Evolutionary conservation across 2,113 vertebrate species (phyloP).

Genomic region (Riparia riparia): DNA sequence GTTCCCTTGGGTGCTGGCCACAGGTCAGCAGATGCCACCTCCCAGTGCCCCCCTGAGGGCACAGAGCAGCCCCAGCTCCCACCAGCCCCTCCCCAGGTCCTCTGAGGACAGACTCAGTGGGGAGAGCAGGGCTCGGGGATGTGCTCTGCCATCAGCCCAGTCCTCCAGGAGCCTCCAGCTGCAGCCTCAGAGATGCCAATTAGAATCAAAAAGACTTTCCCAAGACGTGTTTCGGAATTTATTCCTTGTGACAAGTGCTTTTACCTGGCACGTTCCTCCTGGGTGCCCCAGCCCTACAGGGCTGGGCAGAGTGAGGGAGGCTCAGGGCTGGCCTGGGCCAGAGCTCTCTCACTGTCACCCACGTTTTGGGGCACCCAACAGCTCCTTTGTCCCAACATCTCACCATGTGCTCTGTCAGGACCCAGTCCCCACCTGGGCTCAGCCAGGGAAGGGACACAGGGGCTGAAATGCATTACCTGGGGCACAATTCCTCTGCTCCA

Average conservation of each 20-base stretch:
- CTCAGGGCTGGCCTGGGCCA: not conserved
- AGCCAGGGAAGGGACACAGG: not conserved
- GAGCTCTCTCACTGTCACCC: not conserved
- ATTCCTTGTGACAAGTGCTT: not conserved
- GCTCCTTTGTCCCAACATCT: not conserved
- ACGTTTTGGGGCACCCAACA: accelerated
- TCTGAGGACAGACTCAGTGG: not conserved
- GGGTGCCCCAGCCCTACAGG: accelerated
- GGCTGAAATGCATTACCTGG: not conserved
- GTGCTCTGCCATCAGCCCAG: not conserved
- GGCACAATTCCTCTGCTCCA: not conserved
- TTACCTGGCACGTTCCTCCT: not conserved
- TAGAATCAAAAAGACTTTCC: not conserved
- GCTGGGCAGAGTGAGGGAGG: accelerated
- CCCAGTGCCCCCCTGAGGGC: not conserved
- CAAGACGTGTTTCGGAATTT: accelerated
- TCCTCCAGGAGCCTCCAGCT: not conserved
- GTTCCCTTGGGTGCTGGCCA: not conserved
- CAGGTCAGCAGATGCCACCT: not conserved
- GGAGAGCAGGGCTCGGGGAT: not conserved
- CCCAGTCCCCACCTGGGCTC: accelerated
- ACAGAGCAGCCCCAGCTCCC: not conserved
- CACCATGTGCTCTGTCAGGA: not conserved
- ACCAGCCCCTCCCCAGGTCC: not conserved
- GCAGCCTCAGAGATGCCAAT: not conserved